Base-by-base conservation (phyloP, 2,888 invertebrate species). In the Nudaria mundana region DNA sequence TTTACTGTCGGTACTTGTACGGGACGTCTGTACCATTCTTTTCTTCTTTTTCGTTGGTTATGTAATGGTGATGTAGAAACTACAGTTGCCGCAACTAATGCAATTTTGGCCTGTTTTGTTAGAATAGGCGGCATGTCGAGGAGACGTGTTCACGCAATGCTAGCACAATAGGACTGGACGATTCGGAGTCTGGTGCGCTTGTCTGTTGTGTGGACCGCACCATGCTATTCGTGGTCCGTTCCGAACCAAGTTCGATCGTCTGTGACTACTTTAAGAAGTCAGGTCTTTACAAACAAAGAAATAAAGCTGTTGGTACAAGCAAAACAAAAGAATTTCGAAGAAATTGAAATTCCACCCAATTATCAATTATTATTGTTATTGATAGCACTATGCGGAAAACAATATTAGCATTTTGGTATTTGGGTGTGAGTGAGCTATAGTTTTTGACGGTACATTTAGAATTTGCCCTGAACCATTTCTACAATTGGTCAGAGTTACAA, bases 61-160 rank as follows among this genome's bases (percentile, higher is more conserved):
- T 16, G 29, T 22, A 13, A 16, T 33, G 24, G 24, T 12, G 24
- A 25, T 25, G 24, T 25, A 29, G 34, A 12, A 24, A 34, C 39
- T 15, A 40, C 14, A 20, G 30, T 16, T 30, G 34, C 30, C 30
- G 30, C 39, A 29, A 38, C 22, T 32, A 37, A 37, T 6, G 37
- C 37, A 5, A 37, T 37, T 37, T 37, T 37, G 22, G 36, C 29
- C 20, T 36, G 24, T 8, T 37, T 30, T 31, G 31, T 13, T n/a
- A 22, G 15, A 12, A 12, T 22, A 15, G 22, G 31, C n/a, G 23
- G 31, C 22, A 20, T 22, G 20, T 20, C 23, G 25, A 25, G 25
- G 25, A 10, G 31, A 31, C 31, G 31, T 12, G 31, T 15, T 30
- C 29, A 30, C 10, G 8, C 15, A 30, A 10, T 10, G 29, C 10